Evolutionary conservation across 1,140 invertebrate species (phyloP), one percentile per base, ranked within the genome.

Genomic region (Drosophila ironensis): DNA sequence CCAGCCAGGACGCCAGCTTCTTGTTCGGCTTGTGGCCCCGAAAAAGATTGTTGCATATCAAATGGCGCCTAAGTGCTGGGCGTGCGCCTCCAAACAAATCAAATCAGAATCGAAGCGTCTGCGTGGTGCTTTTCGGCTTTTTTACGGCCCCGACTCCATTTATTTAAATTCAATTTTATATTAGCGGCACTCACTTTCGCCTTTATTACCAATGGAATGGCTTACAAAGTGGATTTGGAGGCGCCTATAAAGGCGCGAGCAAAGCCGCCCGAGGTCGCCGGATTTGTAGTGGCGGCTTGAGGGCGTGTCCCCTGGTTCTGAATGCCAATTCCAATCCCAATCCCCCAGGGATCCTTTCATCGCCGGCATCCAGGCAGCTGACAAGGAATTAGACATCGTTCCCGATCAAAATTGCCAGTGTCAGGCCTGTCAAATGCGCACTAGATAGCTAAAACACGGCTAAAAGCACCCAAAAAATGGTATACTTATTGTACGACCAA

Each of bases 121-220:
- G 70, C 54, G 44, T 44, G 53, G 47, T 61, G 59, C 54, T 66
- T 67, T 56, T 71, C 24, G 38, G 57, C 56, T 64, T 33, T 82
- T 63, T 82, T 82, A 82, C 61, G 80, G 51, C 76, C 66, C 72
- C 80, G 51, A 61, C 73, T 86, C 59, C 80, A 78, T 84, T 84
- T 84, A 84, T 84, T 84, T 86, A 84, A 84, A 86, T 84, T 84
- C 80, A 84, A 84, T 84, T 86, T 84, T 57, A 74, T 84, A 84
- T 84, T 82, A 84, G 78, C 74, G 56, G 52, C 78, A 72, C 76
- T 76, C 76, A 81, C 78, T 84, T 77, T 42, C 67, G 73, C 60
- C 63, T 78, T 82, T 78, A 84, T 78, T 64, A 63, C 59, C 60
- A 27, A 42, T 41, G 54, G 50, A 81, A 81, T 81, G 72, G 74